Conservation (phyloP, 2,797 vertebrate species). For the Pseudocheirus occidentalis region DNA sequence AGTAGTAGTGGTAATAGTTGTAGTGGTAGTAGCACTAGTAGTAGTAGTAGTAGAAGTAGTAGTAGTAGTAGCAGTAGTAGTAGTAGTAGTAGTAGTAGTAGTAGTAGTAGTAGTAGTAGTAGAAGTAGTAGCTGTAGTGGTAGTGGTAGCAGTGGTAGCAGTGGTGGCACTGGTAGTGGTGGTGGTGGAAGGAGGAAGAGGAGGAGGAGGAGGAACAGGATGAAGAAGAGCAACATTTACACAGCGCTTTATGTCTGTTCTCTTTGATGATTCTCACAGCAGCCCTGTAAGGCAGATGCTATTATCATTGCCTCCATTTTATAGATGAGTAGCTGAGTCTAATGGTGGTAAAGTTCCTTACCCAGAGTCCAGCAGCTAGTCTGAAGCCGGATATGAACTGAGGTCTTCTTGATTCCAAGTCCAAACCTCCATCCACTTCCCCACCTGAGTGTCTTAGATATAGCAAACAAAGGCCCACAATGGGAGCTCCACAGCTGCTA, state of each 20-base stretch:
- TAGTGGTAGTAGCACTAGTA: too few relatives aligned
- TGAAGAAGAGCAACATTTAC: background rate
- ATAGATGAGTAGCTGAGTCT: background rate
- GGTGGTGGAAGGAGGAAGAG: too few relatives aligned
- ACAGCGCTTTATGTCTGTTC: background rate
- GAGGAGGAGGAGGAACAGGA: too few relatives aligned
- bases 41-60: too few relatives aligned
- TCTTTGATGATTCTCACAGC: background rate
- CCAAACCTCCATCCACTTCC: background rate
- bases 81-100: too few relatives aligned
- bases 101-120: too few relatives aligned
- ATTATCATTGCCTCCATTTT: background rate
- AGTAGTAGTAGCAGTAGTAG: too few relatives aligned
- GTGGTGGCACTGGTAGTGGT: accelerated
- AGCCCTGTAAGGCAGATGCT: background rate
- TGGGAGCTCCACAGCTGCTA: background rate
- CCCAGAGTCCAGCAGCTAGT: background rate
- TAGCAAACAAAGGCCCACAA: too few relatives aligned
- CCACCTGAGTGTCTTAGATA: background rate
- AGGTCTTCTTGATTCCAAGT: background rate
- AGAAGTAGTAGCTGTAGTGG: too few relatives aligned
- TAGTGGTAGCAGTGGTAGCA: too few relatives aligned
- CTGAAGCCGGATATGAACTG: background rate
- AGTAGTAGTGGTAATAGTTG: too few relatives aligned
- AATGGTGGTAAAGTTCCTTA: background rate